Conservation (phyloP, 2,888 invertebrate genomes). For the Monochamus alternatus region DNA sequence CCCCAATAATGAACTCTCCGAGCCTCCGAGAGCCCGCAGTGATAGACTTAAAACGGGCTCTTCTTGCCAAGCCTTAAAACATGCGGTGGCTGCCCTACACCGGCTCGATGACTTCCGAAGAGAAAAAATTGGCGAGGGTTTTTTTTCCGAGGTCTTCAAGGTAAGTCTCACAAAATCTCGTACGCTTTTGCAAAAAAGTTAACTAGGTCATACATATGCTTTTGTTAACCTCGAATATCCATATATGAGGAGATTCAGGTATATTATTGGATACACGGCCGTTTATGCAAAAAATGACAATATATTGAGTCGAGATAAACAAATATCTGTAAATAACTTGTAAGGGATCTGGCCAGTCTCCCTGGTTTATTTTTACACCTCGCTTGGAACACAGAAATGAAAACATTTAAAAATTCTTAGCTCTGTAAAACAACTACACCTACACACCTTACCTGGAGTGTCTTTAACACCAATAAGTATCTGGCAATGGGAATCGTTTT, state of each 20-base stretch:
- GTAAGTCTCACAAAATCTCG: slow-evolving; percentile 74
- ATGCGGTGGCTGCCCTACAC: slow-evolving; percentile 93
- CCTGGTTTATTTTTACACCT: slow-evolving; percentile 49
- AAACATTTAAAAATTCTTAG: slow-evolving; percentile 16
- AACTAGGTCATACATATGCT: slow-evolving; percentile 53
- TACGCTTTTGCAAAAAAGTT: slow-evolving; percentile 37
- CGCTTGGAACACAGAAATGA: slow-evolving; percentile 37
- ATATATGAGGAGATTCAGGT: slow-evolving; percentile 47
- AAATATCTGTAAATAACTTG: slow-evolving; percentile 54
- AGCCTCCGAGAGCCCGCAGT: slow-evolving; percentile 66
- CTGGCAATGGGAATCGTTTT: too few species aligned
- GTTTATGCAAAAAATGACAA: slow-evolving; percentile 43
- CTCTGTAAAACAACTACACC: not conserved
- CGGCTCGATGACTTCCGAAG: slow-evolving; percentile 94
- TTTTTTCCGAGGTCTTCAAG: slow-evolving; percentile 98
- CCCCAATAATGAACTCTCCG: slow-evolving; percentile 69
- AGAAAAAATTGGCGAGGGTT: slow-evolving; percentile 95
- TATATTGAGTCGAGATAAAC: slow-evolving; percentile 46
- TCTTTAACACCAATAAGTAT: not conserved
- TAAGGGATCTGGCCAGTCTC: slow-evolving; percentile 41
- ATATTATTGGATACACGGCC: slow-evolving; percentile 35
- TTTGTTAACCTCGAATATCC: slow-evolving; percentile 53
- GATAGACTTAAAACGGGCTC: slow-evolving; percentile 79
- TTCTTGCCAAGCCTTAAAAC: slow-evolving; percentile 91
- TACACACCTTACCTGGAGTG: not conserved